Evolutionary conservation across 2,888 invertebrate genomes (phyloP).

Genomic region (Pyrrhosoma nymphula): DNA sequence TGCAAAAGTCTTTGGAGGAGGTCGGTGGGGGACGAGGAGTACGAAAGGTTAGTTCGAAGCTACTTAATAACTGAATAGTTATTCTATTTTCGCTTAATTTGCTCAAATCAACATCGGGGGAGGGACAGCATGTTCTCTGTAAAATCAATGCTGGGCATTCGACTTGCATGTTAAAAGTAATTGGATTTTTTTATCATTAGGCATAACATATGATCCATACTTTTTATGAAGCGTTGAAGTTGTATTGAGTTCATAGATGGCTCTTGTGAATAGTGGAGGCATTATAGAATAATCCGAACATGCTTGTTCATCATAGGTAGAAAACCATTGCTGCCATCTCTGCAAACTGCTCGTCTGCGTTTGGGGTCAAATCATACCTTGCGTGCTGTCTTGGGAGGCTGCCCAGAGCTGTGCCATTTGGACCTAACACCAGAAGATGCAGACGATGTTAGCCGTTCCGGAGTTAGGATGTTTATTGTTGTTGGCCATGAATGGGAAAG

Average conservation of each 20-base stretch:
- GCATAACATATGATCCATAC: background rate
- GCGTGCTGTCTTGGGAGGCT: slow-evolving; percentile 57
- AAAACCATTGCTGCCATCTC: slow-evolving; percentile 47
- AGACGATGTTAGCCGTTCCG: slow-evolving; percentile 12
- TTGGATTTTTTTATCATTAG: background rate
- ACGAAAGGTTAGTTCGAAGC: background rate
- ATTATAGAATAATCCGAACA: background rate
- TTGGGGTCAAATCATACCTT: slow-evolving; percentile 48
- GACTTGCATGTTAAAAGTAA: background rate
- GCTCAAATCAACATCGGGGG: background rate
- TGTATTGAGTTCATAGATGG: no score
- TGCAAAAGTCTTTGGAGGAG: slow-evolving; percentile 71
- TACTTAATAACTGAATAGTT: background rate
- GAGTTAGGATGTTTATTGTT: slow-evolving; percentile 30
- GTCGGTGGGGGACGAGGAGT: background rate
- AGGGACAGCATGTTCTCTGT: background rate
- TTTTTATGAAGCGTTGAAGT: background rate
- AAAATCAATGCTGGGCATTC: background rate
- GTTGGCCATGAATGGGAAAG: slow-evolving; percentile 19
- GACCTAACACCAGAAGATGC: slow-evolving; percentile 49
- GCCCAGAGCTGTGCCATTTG: slow-evolving; percentile 43
- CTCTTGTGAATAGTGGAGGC: no score
- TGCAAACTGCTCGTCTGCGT: slow-evolving; percentile 54
- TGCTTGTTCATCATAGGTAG: background rate
- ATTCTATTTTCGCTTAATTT: no score